A percentile compares a stretch with the other conserved stretches of the same genome.
These are phyloP conservation scores for Holotrichia oblita DNA, from an alignment of 1,140 invertebrate species.

Conservation along the genomic window DNA sequence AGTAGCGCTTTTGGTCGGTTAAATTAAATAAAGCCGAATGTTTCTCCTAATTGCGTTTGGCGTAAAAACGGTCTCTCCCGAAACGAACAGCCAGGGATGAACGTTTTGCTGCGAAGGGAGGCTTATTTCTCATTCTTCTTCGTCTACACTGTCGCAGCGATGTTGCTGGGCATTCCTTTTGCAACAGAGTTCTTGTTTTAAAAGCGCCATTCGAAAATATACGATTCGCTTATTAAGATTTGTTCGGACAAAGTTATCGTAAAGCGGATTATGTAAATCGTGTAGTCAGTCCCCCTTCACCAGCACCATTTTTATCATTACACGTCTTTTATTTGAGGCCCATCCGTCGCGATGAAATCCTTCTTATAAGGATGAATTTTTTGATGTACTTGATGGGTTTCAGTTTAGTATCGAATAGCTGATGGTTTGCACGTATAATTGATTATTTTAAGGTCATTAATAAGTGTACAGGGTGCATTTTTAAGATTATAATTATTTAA, in stretches of 20 bases:
- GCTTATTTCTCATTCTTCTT: not conserved
- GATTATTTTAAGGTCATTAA: no score
- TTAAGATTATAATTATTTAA: no score
- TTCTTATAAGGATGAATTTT: no score
- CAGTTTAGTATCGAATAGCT: no score
- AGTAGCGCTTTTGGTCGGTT: constrained; percentile 1
- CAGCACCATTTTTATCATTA: not conserved
- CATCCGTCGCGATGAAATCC: not conserved
- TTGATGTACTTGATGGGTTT: no score
- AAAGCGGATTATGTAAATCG: not conserved
- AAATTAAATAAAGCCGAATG: constrained; percentile 34
- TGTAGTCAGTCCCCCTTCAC: not conserved
- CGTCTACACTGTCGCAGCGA: not conserved
- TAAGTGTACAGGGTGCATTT: no score
- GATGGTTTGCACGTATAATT: no score
- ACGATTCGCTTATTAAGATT: not conserved
- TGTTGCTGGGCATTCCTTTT: not conserved
- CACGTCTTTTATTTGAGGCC: not conserved
- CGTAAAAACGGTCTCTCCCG: constrained; percentile 7
- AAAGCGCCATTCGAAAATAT: not conserved
- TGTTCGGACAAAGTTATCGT: not conserved
- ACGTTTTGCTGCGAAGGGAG: not conserved
- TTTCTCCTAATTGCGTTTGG: not conserved
- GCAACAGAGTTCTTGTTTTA: not conserved
- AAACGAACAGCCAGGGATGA: not conserved